A percentile compares a stretch with the other conserved stretches of the same genome.
Conservation (phyloP, 2,888 invertebrate genomes). For the Nemoura dubitans region DNA sequence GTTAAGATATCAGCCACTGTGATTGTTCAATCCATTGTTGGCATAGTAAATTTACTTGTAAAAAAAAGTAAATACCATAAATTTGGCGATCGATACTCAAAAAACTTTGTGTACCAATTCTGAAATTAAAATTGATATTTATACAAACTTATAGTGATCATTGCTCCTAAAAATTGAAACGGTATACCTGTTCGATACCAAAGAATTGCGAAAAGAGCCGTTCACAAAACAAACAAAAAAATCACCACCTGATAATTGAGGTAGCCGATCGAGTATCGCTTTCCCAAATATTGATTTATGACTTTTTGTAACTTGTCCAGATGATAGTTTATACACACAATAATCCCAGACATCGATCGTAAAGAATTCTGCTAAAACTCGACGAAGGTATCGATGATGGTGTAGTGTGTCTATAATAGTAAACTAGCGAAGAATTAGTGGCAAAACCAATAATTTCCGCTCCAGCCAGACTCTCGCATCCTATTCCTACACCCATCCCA, state of each 20-base stretch:
- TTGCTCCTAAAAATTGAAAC: no score
- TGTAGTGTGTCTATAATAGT: background rate
- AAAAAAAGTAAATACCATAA: no score
- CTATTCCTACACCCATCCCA: constrained; percentile 3
- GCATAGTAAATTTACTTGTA: no score
- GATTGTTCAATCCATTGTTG: no score
- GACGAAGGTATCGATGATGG: background rate
- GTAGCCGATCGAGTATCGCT: background rate
- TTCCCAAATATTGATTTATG: background rate
- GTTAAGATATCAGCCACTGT: no score
- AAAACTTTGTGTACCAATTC: no score
- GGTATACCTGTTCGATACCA: no score
- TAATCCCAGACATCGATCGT: background rate
- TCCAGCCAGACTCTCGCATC: background rate
- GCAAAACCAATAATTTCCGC: constrained; percentile 34
- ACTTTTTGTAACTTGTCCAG: background rate
- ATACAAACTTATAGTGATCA: no score
- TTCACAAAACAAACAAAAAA: background rate
- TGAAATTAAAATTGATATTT: no score
- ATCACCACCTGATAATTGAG: background rate
- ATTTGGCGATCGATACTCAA: no score
- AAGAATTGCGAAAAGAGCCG: no score
- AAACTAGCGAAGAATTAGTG: background rate
- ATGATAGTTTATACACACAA: background rate
- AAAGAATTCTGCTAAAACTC: constrained; percentile 2